Evolutionary conservation across 2,113 vertebrate species (phyloP), one percentile per base, ranked within the genome.

Genomic region (Trematomus loennbergii): DNA sequence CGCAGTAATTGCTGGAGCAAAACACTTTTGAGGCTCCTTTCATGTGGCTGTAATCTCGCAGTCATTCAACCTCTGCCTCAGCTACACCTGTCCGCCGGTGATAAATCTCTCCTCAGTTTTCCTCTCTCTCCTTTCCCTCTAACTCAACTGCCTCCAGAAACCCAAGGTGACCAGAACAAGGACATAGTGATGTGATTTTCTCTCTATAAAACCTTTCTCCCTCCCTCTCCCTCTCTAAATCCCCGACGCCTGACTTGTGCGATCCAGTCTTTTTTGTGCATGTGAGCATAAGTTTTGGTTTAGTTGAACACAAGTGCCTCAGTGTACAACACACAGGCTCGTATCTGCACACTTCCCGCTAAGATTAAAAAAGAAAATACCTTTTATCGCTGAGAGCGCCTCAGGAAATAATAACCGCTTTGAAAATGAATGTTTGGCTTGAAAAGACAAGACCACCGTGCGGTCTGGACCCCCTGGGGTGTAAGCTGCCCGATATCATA

Each of bases 121-220:
- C 72, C 69, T 8, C 22, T 15, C 46, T 57, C 68, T 70, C 61
- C 66, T 75, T 60, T 72, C 25, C 65, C 72, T 69, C 40, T 50
- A 61, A 61, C 61, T 81, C 75, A 18, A 20, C 54, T 69, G 71
- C 81, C 46, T 57, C 50, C 81, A 68, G 73, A 84, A 84, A 81
- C 64, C 57, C 48, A 90, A 85, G 81, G 72, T 88, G 86, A 88
- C 58, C 18, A 43, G 52, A 71, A 63, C 83, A 87, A 83, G 87
- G 81, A 45, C 50, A 69, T 17, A 50, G 53, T 48, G 43, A 66
- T 65, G 70, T 46, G 72, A 83, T 68, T 70, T 72, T 66, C 69
- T 83, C 63, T 33, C 36, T n/a, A 50, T 75, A 69, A 63, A 65
- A 59, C 50, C n/a, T 45, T 66, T 66, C 40, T 0, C 10, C 13